These are phyloP conservation scores for Cyprinodon tularosa DNA, from an alignment of 2,113 vertebrate genomes.

Conservation along the genomic window DNA sequence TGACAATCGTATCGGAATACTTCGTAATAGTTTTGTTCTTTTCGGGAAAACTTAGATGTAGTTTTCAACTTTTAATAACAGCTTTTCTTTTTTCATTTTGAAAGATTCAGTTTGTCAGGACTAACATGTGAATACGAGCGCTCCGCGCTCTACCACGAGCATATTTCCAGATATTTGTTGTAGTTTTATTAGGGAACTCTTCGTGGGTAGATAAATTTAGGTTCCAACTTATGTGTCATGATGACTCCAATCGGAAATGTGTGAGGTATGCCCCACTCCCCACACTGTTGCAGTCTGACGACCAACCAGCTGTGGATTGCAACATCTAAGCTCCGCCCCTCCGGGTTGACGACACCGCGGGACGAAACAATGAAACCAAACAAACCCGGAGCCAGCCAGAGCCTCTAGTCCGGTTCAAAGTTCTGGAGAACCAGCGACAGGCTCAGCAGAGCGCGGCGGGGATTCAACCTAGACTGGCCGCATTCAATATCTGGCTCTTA, in stretches of 20 bases:
- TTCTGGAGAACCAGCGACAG: constrained; percentile 4
- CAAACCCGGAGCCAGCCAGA: constrained; percentile 3
- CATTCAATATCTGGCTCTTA: background rate
- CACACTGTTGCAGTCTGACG: constrained; percentile 38
- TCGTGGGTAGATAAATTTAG: background rate
- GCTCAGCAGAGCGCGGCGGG: background rate
- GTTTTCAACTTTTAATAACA: background rate
- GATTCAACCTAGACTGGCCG: background rate
- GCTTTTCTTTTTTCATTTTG: background rate
- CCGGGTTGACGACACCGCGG: constrained; percentile 48
- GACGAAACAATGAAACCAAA: constrained; percentile 45
- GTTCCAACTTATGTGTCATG: background rate
- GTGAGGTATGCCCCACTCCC: background rate
- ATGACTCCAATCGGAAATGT: background rate
- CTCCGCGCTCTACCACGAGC: too few relatives aligned
- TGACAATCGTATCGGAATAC: background rate
- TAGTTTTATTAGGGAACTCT: background rate
- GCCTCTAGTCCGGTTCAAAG: constrained; percentile 22
- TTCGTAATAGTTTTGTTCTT: background rate
- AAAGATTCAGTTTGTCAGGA: background rate
- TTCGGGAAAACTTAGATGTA: background rate
- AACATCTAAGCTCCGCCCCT: constrained; percentile 61
- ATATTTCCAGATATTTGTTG: background rate
- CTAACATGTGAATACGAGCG: background rate
- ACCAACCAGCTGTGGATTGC: constrained; percentile 53